Evolutionary conservation across 2,888 invertebrate species (phyloP).

Genomic region (Automeris io): DNA sequence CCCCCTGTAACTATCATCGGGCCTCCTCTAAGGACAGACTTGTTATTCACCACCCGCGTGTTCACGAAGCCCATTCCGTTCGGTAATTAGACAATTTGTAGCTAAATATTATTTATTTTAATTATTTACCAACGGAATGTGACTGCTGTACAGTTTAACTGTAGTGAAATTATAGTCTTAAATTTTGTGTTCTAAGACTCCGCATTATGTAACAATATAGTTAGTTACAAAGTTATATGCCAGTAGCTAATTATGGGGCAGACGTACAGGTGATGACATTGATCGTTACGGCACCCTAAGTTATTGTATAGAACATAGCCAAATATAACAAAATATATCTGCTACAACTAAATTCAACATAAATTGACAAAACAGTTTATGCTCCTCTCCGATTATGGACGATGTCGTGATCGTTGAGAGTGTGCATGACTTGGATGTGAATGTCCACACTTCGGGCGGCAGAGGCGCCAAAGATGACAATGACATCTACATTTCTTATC

Average conservation of each 20-base stretch:
- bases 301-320: background rate
- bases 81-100: conserved; percentile 74
- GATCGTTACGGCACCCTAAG: conserved; percentile 4
- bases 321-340: background rate
- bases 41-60: conserved; percentile 75
- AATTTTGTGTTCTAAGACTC: conserved; percentile 3
- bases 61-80: conserved; percentile 72
- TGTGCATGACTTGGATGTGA: conserved; percentile 39
- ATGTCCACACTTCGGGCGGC: conserved; percentile 52
- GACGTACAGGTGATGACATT: conserved; percentile 4
- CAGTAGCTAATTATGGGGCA: conserved; percentile 10
- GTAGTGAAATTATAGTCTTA: conserved; percentile 47
- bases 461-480: conserved; percentile 59
- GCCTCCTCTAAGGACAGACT: conserved; percentile 64
- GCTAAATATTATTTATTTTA: conserved; percentile 72
- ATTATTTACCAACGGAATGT: conserved; percentile 73
- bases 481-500: conserved; percentile 40
- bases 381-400: conserved; percentile 23
- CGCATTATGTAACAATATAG: conserved; percentile 1
- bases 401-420: conserved; percentile 33
- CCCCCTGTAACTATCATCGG: conserved; percentile 43
- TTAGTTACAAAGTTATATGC: conserved; percentile 4
- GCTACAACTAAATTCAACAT: background rate
- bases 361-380: background rate
- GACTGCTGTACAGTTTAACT: conserved; percentile 71